Evolutionary conservation across 1,140 invertebrate species (phyloP).

Genomic region (Drosophila asahinai): DNA sequence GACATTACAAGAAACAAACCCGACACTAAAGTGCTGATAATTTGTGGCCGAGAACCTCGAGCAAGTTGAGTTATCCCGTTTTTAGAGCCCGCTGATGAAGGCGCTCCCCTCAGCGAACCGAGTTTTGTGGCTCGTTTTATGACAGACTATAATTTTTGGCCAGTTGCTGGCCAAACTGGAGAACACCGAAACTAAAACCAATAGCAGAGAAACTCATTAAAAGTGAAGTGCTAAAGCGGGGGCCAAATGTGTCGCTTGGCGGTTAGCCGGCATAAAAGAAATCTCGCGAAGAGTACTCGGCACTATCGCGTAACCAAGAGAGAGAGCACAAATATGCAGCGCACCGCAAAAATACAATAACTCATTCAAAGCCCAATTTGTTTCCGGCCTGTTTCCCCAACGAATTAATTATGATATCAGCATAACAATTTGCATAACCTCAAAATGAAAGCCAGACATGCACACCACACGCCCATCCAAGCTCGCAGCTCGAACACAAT

Average conservation of each 20-base stretch:
- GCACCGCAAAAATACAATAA: conserved; percentile 75
- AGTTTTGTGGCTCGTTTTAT: conserved; percentile 36
- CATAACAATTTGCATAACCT: conserved; percentile 83
- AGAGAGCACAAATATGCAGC: conserved; percentile 61
- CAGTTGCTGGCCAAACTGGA: conserved; percentile 1
- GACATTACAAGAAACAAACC: conserved; percentile 30
- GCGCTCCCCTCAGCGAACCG: neutral
- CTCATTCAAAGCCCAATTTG: conserved; percentile 82
- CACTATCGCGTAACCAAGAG: neutral
- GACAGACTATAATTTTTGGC: conserved; percentile 31
- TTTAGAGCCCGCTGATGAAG: conserved; percentile 38
- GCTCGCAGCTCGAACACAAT: conserved; percentile 29
- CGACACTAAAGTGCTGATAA: conserved; percentile 71
- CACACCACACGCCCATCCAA: conserved; percentile 5
- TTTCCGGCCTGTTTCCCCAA: conserved; percentile 80
- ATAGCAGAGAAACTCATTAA: conserved; percentile 47
- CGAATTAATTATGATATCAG: conserved; percentile 83
- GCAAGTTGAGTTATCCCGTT: conserved; percentile 38
- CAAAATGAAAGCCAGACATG: conserved; percentile 75
- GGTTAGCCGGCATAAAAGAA: conserved; percentile 12
- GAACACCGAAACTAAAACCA: conserved; percentile 39
- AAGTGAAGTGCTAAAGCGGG: neutral
- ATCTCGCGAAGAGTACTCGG: conserved; percentile 1
- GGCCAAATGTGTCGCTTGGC: conserved; percentile 26
- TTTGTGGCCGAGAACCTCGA: conserved; percentile 55